Conservation (phyloP, 2,797 vertebrate genomes). For the Pipistrellus nathusii region DNA sequence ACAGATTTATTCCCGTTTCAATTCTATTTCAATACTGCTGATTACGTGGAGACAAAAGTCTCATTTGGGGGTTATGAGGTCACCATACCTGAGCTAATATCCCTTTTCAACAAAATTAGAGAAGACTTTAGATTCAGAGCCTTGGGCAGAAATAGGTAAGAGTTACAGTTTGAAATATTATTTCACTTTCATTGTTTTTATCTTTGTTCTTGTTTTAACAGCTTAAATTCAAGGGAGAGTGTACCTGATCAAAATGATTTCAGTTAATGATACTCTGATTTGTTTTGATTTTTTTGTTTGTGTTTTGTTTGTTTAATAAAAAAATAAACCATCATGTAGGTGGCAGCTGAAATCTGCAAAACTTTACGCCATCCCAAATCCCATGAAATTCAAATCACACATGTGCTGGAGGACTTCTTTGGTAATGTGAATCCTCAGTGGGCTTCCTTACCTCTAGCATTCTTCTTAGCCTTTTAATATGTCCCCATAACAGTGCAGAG, state of each 20-base stretch:
- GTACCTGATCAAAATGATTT: not conserved
- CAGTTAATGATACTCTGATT: not conserved
- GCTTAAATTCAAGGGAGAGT: not conserved
- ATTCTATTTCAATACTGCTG: not conserved
- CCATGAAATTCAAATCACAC: not conserved
- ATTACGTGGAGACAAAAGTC: constrained; percentile 10
- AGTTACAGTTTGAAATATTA: not conserved
- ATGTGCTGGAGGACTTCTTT: not conserved
- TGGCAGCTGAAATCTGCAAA: constrained; percentile 13
- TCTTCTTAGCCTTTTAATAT: constrained; percentile 17
- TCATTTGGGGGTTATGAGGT: not conserved
- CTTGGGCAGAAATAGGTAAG: not conserved
- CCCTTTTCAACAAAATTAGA: constrained; percentile 37
- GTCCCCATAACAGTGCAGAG: not conserved
- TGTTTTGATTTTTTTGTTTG: not conserved
- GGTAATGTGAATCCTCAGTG: not conserved
- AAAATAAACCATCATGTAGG: not conserved
- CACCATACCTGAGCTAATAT: not conserved
- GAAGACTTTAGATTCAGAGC: not conserved
- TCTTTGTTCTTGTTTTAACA: not conserved
- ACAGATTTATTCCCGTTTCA: constrained; percentile 47
- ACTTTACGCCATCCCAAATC: not conserved
- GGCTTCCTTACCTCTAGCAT: not conserved
- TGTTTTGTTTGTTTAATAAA: not conserved
- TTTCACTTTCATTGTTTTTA: not conserved